Percentiles rank a stretch among this genome's conserved stretches.
phyloP scores from a whole-genome alignment of 2,113 vertebrate genomes.

The Dipodomys ordii region DNA sequence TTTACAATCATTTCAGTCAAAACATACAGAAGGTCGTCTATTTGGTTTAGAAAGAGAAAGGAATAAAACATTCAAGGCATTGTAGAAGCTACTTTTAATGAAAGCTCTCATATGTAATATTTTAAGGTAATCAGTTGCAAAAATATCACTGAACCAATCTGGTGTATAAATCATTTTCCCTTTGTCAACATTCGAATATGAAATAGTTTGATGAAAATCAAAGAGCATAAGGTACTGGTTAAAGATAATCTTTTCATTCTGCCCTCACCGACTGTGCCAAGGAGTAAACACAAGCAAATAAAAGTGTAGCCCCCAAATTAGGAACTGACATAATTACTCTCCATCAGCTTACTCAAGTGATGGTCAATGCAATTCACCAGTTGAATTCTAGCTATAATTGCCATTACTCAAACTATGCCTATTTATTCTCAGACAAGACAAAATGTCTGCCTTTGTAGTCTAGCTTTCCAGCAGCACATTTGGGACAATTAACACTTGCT shows the following conservation, averaged over 20 bases:
- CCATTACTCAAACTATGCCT: neutral
- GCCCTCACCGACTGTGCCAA: neutral
- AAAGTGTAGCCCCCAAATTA: constrained; percentile 36
- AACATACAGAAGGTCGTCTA: neutral
- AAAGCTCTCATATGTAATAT: neutral
- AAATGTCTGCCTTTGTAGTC: constrained; percentile 18
- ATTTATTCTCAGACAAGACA: constrained; percentile 8
- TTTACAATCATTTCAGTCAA: neutral
- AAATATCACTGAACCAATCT: neutral
- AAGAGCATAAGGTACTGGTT: neutral
- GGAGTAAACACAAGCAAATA: constrained; percentile 18
- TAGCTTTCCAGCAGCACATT: constrained; percentile 11
- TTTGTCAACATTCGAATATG: constrained; percentile 40
- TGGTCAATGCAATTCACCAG: constrained; percentile 32
- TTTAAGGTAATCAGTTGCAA: neutral
- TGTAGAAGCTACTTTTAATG: neutral
- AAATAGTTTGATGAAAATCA: constrained; percentile 8
- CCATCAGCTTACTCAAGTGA: neutral
- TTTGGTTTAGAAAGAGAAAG: constrained; percentile 20
- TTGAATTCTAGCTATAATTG: constrained; percentile 38
- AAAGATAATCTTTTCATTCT: constrained; percentile 35
- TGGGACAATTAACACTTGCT: neutral
- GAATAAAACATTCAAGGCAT: neutral
- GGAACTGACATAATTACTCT: neutral
- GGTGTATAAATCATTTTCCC: neutral